Conservation (phyloP, 1,140 invertebrate genomes). For the Atta cephalotes region DNA sequence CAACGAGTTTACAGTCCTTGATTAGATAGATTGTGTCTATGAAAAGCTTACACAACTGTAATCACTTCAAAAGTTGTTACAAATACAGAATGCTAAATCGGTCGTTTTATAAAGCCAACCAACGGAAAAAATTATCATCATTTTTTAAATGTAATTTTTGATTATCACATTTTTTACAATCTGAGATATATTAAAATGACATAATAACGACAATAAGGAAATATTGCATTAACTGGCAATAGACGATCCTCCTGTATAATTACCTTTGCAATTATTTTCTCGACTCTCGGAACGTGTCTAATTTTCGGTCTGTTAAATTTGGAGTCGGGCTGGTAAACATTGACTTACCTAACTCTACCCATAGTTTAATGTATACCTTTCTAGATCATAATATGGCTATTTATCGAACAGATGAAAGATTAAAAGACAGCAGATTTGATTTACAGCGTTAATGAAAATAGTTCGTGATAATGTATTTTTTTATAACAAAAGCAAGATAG, state of each 20-base stretch:
- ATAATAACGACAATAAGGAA: neutral
- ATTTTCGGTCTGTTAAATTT: neutral
- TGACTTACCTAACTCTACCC: neutral
- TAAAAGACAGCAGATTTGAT: neutral
- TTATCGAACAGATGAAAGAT: too few relatives aligned
- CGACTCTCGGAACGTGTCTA: neutral
- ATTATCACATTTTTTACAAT: neutral
- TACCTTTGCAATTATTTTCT: neutral
- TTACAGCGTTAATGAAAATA: neutral
- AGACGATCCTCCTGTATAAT: neutral
- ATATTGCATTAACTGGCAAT: neutral
- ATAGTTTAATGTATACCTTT: constrained; percentile 7
- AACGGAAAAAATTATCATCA: neutral
- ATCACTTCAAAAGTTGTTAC: neutral
- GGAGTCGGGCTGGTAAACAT: neutral
- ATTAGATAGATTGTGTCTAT: neutral
- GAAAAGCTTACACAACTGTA: constrained; percentile 7
- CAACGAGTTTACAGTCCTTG: constrained; percentile 37
- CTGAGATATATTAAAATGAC: neutral
- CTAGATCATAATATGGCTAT: neutral
- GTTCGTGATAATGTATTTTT: neutral
- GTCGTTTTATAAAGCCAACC: neutral
- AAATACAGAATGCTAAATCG: constrained; percentile 6
- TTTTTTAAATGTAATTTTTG: neutral
- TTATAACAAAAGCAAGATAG: neutral